Evolutionary conservation across 37 sponge, comb jelly and placozoan genomes (phyloP).

Genomic region (Tethya wilhelma): DNA sequence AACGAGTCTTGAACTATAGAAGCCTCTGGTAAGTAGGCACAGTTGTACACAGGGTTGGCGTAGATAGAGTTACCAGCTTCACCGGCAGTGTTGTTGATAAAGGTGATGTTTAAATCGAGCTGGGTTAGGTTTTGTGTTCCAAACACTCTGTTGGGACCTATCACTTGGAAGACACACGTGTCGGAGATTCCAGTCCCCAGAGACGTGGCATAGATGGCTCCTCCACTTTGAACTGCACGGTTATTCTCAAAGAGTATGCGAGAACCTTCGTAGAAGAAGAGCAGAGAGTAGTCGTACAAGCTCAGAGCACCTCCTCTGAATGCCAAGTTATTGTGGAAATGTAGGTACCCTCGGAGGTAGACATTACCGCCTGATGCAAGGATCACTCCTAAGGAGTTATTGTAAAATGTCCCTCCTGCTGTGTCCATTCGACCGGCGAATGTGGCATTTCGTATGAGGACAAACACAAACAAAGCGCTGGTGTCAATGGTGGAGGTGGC

Average conservation of each 20-base stretch:
- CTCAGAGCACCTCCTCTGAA: slow-evolving; percentile 38
- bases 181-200: slow-evolving; percentile 6
- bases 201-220: slow-evolving; percentile 44
- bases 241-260: slow-evolving; percentile 10
- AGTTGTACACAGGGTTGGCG: slow-evolving; percentile 44
- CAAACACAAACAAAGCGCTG: slow-evolving; percentile 26
- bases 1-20: background rate
- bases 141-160: slow-evolving; percentile 3
- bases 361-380: slow-evolving; percentile 6
- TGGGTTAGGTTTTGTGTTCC: background rate
- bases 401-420: slow-evolving; percentile 8
- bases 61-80: slow-evolving; percentile 43
- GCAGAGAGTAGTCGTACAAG: slow-evolving; percentile 19
- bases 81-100: slow-evolving; percentile 18
- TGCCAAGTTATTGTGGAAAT: slow-evolving; percentile 21
- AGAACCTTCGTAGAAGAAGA: slow-evolving; percentile 26
- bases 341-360: slow-evolving; percentile 12
- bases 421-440: slow-evolving; percentile 13
- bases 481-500: background rate
- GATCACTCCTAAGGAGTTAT: slow-evolving; percentile 26
- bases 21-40: slow-evolving; percentile 33
- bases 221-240: slow-evolving; percentile 10
- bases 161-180: slow-evolving; percentile 16
- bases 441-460: slow-evolving; percentile 4
- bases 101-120: slow-evolving; percentile 8